These are phyloP conservation scores for Uropsilus gracilis DNA, from an alignment of 2,113 vertebrate genomes.

Conservation along the genomic window DNA sequence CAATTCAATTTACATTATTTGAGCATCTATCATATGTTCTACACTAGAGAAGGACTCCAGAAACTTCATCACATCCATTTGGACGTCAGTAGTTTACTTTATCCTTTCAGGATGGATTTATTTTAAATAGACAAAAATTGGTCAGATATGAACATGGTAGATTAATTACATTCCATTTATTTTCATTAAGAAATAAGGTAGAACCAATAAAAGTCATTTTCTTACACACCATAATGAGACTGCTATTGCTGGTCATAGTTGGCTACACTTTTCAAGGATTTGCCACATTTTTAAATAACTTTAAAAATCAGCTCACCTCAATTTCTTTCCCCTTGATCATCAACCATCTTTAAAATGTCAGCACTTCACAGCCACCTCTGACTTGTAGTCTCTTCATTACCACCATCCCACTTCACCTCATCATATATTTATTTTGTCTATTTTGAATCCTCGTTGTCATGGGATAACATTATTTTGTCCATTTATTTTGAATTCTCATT, in stretches of 20 bases:
- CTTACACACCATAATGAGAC: not conserved
- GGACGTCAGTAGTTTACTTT: not conserved
- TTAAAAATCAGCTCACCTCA: not conserved
- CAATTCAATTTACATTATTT: slow-evolving; percentile 19
- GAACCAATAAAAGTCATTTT: slow-evolving; percentile 37
- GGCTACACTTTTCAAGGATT: not conserved
- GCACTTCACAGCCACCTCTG: not conserved
- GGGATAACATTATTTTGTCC: no score
- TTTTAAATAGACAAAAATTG: not conserved
- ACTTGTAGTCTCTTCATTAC: not conserved
- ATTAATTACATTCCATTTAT: not conserved
- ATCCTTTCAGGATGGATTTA: slow-evolving; percentile 12
- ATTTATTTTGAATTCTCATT: slow-evolving; percentile 39
- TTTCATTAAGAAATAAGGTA: slow-evolving; percentile 53
- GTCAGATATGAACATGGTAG: not conserved
- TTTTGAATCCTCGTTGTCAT: slow-evolving; percentile 24
- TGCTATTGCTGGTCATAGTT: not conserved
- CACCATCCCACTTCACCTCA: not conserved
- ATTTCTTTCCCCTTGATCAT: not conserved
- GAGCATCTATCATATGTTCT: not conserved
- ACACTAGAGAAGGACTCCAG: not conserved
- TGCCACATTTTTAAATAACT: not conserved
- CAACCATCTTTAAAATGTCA: slow-evolving; percentile 12
- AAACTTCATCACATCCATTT: not conserved
- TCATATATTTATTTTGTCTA: not conserved